Conservation (phyloP, 2,888 invertebrate species). For the Melanotus villosus region DNA sequence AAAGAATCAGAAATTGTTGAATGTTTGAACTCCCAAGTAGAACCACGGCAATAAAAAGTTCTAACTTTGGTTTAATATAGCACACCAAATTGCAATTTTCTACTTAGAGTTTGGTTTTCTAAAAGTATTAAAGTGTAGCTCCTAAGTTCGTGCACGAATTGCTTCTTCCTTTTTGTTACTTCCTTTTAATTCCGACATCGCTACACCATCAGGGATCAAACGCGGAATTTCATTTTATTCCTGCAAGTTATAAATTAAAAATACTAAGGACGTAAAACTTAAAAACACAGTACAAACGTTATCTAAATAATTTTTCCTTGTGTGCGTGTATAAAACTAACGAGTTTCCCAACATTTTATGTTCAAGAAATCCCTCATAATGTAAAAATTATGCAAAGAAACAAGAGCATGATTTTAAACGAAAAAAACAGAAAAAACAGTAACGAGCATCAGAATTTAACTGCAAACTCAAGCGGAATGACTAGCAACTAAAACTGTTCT, state of each 20-base stretch:
- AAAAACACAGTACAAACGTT: conserved; percentile 28
- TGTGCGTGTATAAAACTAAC: conserved; percentile 46
- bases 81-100: too few species aligned
- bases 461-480: conserved; percentile 3
- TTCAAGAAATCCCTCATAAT: conserved; percentile 35
- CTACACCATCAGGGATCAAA: not conserved
- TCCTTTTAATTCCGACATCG: not conserved
- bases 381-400: conserved; percentile 38
- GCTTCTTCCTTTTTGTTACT: not conserved
- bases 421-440: conserved; percentile 21
- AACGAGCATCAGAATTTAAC: conserved; percentile 17
- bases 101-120: too few species aligned
- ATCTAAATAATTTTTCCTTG: conserved; percentile 46
- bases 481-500: conserved; percentile 2
- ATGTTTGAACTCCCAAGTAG: too few species aligned
- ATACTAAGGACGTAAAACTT: conserved; percentile 20
- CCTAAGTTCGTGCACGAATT: not conserved
- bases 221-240: not conserved
- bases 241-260: conserved; percentile 7
- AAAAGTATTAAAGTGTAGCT: too few species aligned
- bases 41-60: too few species aligned
- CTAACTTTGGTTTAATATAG: too few species aligned
- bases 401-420: conserved; percentile 26
- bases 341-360: conserved; percentile 38
- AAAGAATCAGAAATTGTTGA: too few species aligned